Evolutionary conservation across 2,113 vertebrate species (phyloP), one percentile per base, ranked within the genome.

Genomic region (Cyanistes caeruleus): DNA sequence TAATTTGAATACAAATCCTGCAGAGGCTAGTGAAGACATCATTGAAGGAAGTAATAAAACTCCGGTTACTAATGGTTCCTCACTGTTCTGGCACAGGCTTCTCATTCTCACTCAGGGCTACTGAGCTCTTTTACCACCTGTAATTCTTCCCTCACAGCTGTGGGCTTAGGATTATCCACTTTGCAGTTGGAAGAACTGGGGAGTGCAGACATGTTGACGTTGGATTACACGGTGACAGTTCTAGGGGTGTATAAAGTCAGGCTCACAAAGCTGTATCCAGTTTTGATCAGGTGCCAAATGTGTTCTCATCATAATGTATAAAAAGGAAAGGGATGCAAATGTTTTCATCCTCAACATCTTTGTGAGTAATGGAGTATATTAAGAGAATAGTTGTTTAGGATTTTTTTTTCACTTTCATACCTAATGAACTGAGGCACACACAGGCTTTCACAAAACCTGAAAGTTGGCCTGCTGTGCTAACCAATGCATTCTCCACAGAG

Each of bases 381-480:
- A 84, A 59, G 17, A 78, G 39, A 89, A 68, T 28, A 81, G 60
- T 43, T 87, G 51, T 44, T 74, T 39, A 19, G 11, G 14, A 0
- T 7, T 44, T 46, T 39, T 65, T 51, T 75, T 55, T 65, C 27
- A 21, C n/a, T 85, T 85, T 64, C 28, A 58, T 35, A 35, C 10
- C 10, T 39, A 16, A 27, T 72, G 64, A 92, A 69, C 35, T 22
- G 76, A 81, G 69, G 56, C 48, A 74, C 35, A 75, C 60, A 21
- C 16, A 63, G 33, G 33, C 35, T 90, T 92, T 81, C 0, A 3
- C 30, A 68, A 84, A 90, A 80, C 33, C 16, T 41, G 43, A 23
- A 81, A 52, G 60, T 9, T 65, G 27, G 10, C 73, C 69, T 81
- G 56, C 83, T 96, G 64, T 59, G 81, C 58, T 79, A 89, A 56